Evolutionary conservation across 1,140 invertebrate species (phyloP).

Genomic region (Pectinophora gossypiella): DNA sequence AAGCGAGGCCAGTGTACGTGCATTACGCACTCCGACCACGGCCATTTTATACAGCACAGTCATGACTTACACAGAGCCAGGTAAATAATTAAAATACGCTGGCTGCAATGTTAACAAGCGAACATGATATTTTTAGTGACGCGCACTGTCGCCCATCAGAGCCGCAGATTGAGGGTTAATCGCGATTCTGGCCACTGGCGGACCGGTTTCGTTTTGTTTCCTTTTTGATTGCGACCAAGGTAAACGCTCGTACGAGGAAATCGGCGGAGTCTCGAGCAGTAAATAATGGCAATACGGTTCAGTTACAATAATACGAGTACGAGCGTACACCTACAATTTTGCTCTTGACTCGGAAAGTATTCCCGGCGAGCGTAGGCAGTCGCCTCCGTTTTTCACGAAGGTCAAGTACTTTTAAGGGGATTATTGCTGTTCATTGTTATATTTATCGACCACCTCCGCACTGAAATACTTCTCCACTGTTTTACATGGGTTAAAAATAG

Average conservation of each 20-base stretch:
- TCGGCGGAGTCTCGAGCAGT: conserved; percentile 21
- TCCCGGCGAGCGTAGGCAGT: conserved; percentile 15
- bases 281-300: no score
- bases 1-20: background rate
- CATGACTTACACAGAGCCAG: background rate
- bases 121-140: conserved; percentile 54
- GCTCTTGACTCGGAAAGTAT: background rate
- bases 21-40: conserved; percentile 12
- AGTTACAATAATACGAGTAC: no score
- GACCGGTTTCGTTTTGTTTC: conserved; percentile 53
- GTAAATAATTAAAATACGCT: background rate
- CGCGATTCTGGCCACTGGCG: conserved; percentile 56
- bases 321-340: no score
- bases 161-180: conserved; percentile 56
- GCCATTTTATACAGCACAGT: background rate
- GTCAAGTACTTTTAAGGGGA: conserved; percentile 24
- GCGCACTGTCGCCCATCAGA: conserved; percentile 41
- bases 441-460: conserved; percentile 35
- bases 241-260: conserved; percentile 40
- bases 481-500: conserved; percentile 26
- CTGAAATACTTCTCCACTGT: conserved; percentile 32
- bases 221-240: conserved; percentile 27
- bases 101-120: conserved; percentile 8
- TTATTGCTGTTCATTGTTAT: conserved; percentile 25
- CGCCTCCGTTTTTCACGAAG: conserved; percentile 19